These are phyloP conservation scores for Vireo altiloquus DNA, from an alignment of 2,113 vertebrate species.

Conservation along the genomic window DNA sequence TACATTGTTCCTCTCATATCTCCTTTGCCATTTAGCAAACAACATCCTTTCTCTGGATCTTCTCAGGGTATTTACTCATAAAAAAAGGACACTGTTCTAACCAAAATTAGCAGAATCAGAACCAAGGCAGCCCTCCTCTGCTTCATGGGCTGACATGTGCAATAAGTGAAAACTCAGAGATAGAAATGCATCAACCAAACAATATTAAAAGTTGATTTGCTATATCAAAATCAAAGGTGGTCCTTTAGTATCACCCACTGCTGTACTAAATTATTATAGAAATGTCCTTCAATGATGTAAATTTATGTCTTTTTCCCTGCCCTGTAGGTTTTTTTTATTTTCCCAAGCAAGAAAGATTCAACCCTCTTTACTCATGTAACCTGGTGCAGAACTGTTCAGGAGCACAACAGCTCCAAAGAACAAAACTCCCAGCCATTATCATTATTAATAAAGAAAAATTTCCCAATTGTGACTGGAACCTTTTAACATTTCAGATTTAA, in stretches of 20 bases:
- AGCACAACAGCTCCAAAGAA: not conserved
- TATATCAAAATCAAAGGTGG: not conserved
- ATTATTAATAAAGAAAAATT: not conserved
- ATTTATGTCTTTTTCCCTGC: not conserved
- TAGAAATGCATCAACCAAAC: not conserved
- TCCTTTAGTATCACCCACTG: not conserved
- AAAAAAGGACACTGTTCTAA: not conserved
- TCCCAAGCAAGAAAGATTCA: not conserved
- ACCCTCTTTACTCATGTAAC: not conserved
- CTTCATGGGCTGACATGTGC: not conserved
- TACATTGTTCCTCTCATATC: not conserved
- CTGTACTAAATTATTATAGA: not conserved
- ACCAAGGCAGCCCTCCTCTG: not conserved
- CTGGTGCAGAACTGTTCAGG: not conserved
- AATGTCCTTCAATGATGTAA: not conserved
- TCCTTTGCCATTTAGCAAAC: not conserved
- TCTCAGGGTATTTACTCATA: not conserved
- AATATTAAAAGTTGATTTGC: not conserved
- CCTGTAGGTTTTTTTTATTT: not conserved
- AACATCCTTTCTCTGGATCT: not conserved
- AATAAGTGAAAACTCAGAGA: not conserved
- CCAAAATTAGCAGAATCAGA: not conserved
- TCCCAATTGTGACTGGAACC: not conserved
- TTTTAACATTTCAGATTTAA: not conserved
- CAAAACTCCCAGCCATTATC: not conserved